phyloP scores from a whole-genome alignment of 2,113 vertebrate species.

The Vireo altiloquus region DNA sequence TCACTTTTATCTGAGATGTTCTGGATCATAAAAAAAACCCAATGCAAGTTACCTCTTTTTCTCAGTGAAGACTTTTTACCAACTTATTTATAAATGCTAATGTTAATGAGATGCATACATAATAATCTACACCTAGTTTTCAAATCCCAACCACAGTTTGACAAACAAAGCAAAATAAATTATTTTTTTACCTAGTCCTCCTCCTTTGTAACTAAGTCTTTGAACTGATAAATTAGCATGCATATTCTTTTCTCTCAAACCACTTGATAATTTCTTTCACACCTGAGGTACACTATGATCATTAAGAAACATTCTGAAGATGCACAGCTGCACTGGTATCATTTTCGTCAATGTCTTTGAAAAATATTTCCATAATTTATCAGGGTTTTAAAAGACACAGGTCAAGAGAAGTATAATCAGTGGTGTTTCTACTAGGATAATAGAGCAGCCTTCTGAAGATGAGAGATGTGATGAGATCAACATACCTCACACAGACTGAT shows the following conservation, averaged over 20 bases:
- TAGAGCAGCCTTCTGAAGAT: conserved; percentile 10
- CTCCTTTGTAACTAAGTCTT: background rate
- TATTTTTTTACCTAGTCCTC: background rate
- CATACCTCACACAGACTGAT: background rate
- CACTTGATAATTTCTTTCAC: conserved; percentile 17
- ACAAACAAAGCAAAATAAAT: background rate
- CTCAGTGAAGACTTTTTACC: background rate
- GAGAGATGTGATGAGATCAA: background rate
- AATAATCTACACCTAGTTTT: background rate
- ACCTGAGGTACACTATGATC: conserved; percentile 30
- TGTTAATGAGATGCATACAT: background rate
- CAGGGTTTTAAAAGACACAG: conserved; percentile 14
- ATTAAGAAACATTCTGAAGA: conserved; percentile 44
- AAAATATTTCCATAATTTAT: conserved; percentile 27
- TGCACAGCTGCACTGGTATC: background rate
- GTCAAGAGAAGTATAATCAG: background rate
- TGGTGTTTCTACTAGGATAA: background rate
- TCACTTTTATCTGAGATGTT: background rate
- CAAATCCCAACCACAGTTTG: background rate
- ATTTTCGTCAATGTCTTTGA: background rate
- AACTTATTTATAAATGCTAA: background rate
- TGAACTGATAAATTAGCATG: conserved; percentile 22
- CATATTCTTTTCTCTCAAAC: conserved; percentile 42
- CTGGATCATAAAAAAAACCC: background rate
- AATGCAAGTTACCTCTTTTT: background rate